Evolutionary conservation across 2,797 vertebrate genomes (phyloP).

Genomic region (Intellagama lesueurii): DNA sequence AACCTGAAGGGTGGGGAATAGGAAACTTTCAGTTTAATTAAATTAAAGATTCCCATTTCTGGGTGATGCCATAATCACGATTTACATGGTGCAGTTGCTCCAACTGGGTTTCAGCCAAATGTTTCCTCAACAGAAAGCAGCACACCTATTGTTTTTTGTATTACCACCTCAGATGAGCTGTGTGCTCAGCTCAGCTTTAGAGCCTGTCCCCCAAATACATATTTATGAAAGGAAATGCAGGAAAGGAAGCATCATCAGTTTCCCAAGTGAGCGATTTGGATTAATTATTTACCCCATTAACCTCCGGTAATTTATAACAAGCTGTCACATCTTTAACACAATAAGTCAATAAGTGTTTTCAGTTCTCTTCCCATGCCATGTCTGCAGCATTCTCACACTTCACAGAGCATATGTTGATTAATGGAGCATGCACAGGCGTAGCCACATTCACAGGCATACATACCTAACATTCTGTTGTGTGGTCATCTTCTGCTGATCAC

Average conservation of each 20-base stretch:
- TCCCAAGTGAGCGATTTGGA: constrained; percentile 53
- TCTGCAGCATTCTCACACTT: constrained; percentile 32
- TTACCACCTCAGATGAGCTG: background rate
- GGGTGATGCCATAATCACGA: too few species aligned
- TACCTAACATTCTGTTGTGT: constrained; percentile 32
- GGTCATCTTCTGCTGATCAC: constrained; percentile 27
- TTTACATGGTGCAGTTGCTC: too few species aligned
- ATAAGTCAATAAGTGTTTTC: constrained; percentile 69
- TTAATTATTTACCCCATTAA: constrained; percentile 69
- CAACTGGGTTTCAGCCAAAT: too few species aligned
- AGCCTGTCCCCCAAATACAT: constrained; percentile 45
- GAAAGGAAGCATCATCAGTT: constrained; percentile 58
- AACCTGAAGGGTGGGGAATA: too few species aligned
- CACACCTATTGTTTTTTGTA: rapidly evolving
- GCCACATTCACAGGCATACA: constrained; percentile 1
- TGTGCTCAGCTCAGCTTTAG: background rate
- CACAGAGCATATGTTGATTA: constrained; percentile 47
- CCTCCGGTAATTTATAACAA: constrained; percentile 66
- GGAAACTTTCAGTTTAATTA: too few species aligned
- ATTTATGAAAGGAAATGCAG: constrained; percentile 60
- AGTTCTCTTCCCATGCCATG: constrained; percentile 49
- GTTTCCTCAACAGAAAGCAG: background rate
- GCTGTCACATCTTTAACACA: constrained; percentile 65
- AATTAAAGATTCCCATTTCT: too few species aligned
- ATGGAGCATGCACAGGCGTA: constrained; percentile 40